Evolutionary conservation across 1,140 invertebrate genomes (phyloP), one percentile per base, ranked within the genome.

Genomic region (Rhynchophorus ferrugineus): DNA sequence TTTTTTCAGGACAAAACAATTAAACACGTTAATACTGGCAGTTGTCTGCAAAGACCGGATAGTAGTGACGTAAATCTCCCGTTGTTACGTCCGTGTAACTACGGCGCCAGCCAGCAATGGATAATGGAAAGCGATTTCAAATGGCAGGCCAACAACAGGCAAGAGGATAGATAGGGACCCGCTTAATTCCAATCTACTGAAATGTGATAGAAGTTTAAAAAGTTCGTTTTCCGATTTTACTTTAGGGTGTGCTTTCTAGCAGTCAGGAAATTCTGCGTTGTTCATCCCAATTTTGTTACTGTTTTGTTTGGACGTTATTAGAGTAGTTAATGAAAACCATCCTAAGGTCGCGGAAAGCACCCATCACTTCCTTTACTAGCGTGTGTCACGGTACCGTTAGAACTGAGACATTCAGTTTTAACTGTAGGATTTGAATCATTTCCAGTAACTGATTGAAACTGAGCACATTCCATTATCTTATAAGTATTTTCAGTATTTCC

Each of bases 91-190:
- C 71, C 79, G 14, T 97, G 93, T 73, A 81, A 85, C 64, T 24
- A 59, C 11, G 78, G 76, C 42, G 65, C 72, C 21, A 83, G 84
- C 9, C 94, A 98, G 71, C 84, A 92, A 67, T 98, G 94, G 94
- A 80, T 89, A 41, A 96, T 97, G 93, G 84, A 91, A 68, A 86
- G 85, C 54, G 92, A 95, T 72, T 94, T 95, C 70, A 89, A 91
- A 71, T 94, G 91, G 91, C 90, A 95, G 75, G 88, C 89, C 21
- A 67, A 48, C 17, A 58, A 59, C 39, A 57, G 59, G 13, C 52
- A 57, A 18, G 55, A 59, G 16, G 44, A 57, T 8, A 57, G 52
- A 50, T 60, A 60, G 54, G 37, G 34, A 14, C 41, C 36, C 21
- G 13, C 21, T 36, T 9, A n/a, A n/a, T 46, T 19, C 19, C 2